A percentile compares a stretch with the other conserved stretches of the same genome.
Evolutionary conservation across 2,113 vertebrate genomes (phyloP).

Genomic region (Corvus hawaiiensis): DNA sequence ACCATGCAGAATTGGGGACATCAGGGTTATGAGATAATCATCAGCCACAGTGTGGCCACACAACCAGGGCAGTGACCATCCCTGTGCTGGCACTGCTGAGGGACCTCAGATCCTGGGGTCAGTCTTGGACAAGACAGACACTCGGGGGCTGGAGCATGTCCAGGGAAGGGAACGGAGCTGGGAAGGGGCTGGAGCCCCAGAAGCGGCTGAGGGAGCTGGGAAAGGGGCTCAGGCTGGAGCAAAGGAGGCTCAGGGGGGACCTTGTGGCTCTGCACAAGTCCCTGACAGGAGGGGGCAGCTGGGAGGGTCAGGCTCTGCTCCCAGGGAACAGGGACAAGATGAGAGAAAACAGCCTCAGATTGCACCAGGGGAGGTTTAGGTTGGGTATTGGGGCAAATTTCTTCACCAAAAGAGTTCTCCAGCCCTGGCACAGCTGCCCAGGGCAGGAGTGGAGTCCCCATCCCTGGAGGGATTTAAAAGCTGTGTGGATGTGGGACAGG

Average conservation of each 20-base stretch:
- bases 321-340: not conserved
- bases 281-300: not conserved
- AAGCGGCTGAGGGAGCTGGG: not conserved
- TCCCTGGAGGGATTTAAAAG: too few relatives aligned
- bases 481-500: accelerated
- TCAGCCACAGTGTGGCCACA: not conserved
- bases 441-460: not conserved
- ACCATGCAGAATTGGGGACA: not conserved
- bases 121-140: not conserved
- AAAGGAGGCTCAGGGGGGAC: not conserved
- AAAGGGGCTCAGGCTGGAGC: not conserved
- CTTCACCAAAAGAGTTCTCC: not conserved
- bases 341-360: not conserved
- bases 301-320: not conserved
- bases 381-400: accelerated
- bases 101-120: not conserved
- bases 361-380: accelerated
- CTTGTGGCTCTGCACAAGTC: not conserved
- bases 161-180: not conserved
- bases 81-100: not conserved
- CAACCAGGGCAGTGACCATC: not conserved
- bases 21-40: not conserved
- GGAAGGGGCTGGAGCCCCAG: not conserved
- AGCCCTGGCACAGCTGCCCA: not conserved
- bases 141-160: accelerated